Percentiles rank a stretch among this genome's conserved stretches.
Evolutionary conservation across 2,888 invertebrate genomes (phyloP).

Genomic region (Toxonevra muliebris): DNA sequence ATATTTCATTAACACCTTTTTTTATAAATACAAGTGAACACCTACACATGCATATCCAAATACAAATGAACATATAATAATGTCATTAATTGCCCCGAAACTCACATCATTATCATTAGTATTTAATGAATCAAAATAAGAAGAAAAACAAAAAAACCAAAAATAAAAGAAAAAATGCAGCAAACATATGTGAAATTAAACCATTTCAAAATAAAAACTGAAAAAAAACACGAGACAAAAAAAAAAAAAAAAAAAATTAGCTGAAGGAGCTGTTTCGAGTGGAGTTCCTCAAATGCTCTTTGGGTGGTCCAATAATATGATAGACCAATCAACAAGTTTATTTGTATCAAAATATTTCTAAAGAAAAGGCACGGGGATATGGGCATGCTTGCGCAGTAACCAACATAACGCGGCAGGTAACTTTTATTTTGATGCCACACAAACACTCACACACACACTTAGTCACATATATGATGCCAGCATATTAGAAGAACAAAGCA

Average conservation of each 20-base stretch:
- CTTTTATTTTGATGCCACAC: constrained; percentile 8
- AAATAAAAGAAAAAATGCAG: too few species aligned
- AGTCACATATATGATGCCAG: neutral
- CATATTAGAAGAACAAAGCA: constrained; percentile 11
- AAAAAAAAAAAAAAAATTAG: neutral
- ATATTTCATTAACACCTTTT: too few species aligned
- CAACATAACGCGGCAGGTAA: neutral
- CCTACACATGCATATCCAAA: too few species aligned
- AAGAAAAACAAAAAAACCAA: too few species aligned
- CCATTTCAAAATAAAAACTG: neutral
- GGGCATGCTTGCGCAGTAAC: constrained; percentile 7
- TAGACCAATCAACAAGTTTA: constrained; percentile 25
- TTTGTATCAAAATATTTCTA: constrained; percentile 1
- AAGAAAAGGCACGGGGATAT: neutral
- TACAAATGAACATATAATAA: too few species aligned
- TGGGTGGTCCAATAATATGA: constrained; percentile 30
- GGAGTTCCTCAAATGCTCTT: neutral
- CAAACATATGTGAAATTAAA: neutral
- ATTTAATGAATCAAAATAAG: too few species aligned
- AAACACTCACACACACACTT: neutral
- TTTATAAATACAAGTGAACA: too few species aligned
- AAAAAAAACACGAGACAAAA: neutral
- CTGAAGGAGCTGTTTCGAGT: constrained; percentile 1
- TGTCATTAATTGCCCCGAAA: too few species aligned
- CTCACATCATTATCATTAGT: too few species aligned